These are phyloP conservation scores for Girardia tigrina DNA, from an alignment of 2,888 invertebrate species.

Conservation along the genomic window DNA sequence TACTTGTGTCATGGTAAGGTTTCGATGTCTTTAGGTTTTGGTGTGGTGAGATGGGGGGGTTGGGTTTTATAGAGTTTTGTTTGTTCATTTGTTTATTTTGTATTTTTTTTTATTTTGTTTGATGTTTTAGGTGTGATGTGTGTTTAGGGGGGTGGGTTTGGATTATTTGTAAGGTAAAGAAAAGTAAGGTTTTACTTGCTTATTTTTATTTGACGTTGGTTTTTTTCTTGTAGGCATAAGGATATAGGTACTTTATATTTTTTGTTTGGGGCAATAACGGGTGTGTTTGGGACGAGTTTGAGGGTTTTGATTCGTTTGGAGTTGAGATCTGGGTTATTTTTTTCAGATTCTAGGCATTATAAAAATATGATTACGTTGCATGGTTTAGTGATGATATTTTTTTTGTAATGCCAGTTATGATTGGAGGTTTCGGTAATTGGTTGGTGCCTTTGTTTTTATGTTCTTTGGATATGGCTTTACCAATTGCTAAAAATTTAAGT, in stretches of 20 bases:
- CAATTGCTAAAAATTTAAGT: slow-evolving; percentile 70
- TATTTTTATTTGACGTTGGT: too few species aligned
- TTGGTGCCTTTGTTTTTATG: slow-evolving; percentile 64
- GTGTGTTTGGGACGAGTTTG: slow-evolving; percentile 60
- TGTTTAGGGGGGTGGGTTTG: too few species aligned
- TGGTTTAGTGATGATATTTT: slow-evolving; percentile 70
- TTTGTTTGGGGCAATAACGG: slow-evolving; percentile 55
- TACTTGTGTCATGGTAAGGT: too few species aligned
- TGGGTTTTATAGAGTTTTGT: too few species aligned
- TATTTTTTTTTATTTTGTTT: too few species aligned
- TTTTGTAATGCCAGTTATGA: slow-evolving; percentile 54
- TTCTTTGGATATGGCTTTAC: slow-evolving; percentile 67
- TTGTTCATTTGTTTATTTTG: too few species aligned
- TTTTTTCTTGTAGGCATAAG: slow-evolving; percentile 58
- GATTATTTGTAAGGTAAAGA: too few species aligned
- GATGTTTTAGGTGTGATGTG: too few species aligned
- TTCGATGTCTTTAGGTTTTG: too few species aligned
- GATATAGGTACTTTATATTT: slow-evolving; percentile 65
- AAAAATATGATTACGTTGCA: slow-evolving; percentile 66
- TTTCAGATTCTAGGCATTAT: slow-evolving; percentile 65
- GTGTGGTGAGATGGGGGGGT: too few species aligned
- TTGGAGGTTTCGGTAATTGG: slow-evolving; percentile 70
- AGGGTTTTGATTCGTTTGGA: slow-evolving; percentile 63
- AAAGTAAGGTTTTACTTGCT: too few species aligned
- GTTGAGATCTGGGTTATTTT: slow-evolving; percentile 59